Evolutionary conservation across 1,140 invertebrate genomes (phyloP).

Genomic region (Drosophila parvula): DNA sequence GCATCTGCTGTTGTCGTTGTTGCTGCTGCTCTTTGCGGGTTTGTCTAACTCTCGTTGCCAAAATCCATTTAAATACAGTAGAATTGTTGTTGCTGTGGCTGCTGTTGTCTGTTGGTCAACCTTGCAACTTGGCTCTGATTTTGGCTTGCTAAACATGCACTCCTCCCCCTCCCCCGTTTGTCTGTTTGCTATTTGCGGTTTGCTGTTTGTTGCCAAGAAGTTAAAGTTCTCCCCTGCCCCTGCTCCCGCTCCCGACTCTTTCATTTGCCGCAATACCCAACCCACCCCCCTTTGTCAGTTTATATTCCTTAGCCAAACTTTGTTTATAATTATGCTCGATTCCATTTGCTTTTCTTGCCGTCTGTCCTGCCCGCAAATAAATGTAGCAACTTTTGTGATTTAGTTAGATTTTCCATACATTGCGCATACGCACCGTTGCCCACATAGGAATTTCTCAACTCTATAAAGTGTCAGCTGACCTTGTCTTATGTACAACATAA

Average conservation of each 20-base stretch:
- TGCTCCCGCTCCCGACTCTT: neutral
- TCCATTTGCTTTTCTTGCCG: conserved; percentile 27
- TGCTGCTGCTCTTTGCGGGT: conserved; percentile 36
- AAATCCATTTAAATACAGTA: conserved; percentile 78
- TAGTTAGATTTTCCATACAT: conserved; percentile 23
- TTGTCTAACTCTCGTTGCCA: conserved; percentile 68
- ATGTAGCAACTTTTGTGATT: conserved; percentile 33
- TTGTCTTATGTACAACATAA: conserved; percentile 49
- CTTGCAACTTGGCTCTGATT: conserved; percentile 73
- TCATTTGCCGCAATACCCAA: conserved; percentile 51
- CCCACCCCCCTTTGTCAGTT: conserved; percentile 12
- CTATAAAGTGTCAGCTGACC: conserved; percentile 37
- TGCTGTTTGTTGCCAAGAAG: conserved; percentile 71
- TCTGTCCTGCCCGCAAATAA: conserved; percentile 34
- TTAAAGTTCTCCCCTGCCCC: conserved; percentile 25
- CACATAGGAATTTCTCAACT: conserved; percentile 1
- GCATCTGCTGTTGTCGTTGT: conserved; percentile 12
- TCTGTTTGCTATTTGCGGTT: conserved; percentile 55
- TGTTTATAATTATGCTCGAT: conserved; percentile 68
- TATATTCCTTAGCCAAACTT: conserved; percentile 40
- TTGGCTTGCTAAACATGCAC: conserved; percentile 60
- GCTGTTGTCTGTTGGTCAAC: conserved; percentile 66
- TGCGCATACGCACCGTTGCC: conserved; percentile 46
- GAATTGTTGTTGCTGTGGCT: conserved; percentile 32
- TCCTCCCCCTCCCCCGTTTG: conserved; percentile 1